phyloP scores from a whole-genome alignment of 2,113 vertebrate genomes.

The Gopherus flavomarginatus region DNA sequence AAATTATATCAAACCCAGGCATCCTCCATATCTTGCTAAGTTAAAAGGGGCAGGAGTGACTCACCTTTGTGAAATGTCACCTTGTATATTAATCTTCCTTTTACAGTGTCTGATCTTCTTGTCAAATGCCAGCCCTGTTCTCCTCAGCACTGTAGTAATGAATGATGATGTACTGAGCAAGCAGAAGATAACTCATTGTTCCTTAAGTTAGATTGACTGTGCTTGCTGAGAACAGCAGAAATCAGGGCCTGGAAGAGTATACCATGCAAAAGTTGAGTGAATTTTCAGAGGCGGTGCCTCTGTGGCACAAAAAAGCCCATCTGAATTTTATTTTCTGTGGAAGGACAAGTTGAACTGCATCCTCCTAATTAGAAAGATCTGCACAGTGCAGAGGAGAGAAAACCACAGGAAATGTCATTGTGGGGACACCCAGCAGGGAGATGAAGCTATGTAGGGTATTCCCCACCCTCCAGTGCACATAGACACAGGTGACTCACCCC shows the following conservation, averaged over 20 bases:
- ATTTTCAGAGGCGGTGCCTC: background rate
- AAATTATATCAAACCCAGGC: background rate
- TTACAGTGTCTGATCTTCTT: background rate
- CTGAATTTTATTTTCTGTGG: background rate
- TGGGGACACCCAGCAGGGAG: background rate
- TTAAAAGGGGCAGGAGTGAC: background rate
- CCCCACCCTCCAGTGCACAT: background rate
- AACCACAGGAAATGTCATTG: background rate
- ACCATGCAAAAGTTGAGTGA: background rate
- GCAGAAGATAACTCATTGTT: background rate
- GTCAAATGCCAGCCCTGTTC: background rate
- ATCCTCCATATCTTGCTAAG: background rate
- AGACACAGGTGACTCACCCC: background rate
- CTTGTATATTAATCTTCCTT: background rate
- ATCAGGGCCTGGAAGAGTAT: background rate
- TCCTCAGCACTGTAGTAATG: background rate
- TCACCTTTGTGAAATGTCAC: background rate
- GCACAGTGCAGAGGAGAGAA: background rate
- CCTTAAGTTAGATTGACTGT: background rate
- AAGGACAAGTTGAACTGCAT: background rate
- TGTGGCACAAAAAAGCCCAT: background rate
- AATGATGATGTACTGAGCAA: background rate
- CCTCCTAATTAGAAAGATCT: accelerated
- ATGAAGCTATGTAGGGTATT: accelerated
- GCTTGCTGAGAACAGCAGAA: background rate